A percentile compares a stretch with the other conserved stretches of the same genome.
Evolutionary conservation across 2,888 invertebrate genomes (phyloP).

Genomic region (Luffia ferchaultella): DNA sequence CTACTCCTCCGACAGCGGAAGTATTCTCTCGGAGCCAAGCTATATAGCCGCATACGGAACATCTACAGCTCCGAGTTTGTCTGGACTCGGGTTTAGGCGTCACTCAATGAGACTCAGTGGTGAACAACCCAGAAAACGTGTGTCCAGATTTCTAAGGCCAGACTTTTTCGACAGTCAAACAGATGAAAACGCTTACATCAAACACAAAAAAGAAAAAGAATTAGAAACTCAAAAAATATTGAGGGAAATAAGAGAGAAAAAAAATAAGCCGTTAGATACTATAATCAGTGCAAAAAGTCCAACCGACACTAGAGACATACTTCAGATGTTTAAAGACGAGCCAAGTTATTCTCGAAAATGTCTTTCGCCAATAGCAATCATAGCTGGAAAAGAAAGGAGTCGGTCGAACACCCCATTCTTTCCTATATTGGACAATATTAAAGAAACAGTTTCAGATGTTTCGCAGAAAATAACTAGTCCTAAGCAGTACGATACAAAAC

Average conservation of each 20-base stretch:
- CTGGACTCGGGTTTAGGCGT: slow-evolving; percentile 24
- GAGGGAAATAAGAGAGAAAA: slow-evolving; percentile 72
- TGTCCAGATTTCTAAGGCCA: slow-evolving; percentile 78
- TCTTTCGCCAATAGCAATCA: slow-evolving; percentile 38
- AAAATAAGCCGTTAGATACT: slow-evolving; percentile 42
- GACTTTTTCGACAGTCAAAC: slow-evolving; percentile 78
- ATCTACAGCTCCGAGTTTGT: slow-evolving; percentile 16
- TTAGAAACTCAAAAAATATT: slow-evolving; percentile 73
- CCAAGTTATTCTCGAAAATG: slow-evolving; percentile 30
- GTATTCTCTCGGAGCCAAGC: slow-evolving; percentile 38
- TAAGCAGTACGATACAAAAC: slow-evolving; percentile 8
- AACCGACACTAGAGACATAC: slow-evolving; percentile 24
- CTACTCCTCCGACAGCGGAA: slow-evolving; percentile 33
- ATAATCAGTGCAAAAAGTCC: slow-evolving; percentile 30
- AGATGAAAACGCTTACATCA: slow-evolving; percentile 71
- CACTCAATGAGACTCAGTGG: slow-evolving; percentile 32
- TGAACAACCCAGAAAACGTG: slow-evolving; percentile 64
- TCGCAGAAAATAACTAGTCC: slow-evolving; percentile 13
- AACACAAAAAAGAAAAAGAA: slow-evolving; percentile 71
- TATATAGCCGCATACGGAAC: slow-evolving; percentile 46
- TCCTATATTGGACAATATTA: slow-evolving; percentile 58
- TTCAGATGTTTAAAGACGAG: slow-evolving; percentile 28
- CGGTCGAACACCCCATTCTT: slow-evolving; percentile 56
- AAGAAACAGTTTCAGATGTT: slow-evolving; percentile 41
- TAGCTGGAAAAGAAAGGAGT: slow-evolving; percentile 45